Conservation (phyloP, 2,113 vertebrate genomes). For the Lepidothrix coronata region DNA sequence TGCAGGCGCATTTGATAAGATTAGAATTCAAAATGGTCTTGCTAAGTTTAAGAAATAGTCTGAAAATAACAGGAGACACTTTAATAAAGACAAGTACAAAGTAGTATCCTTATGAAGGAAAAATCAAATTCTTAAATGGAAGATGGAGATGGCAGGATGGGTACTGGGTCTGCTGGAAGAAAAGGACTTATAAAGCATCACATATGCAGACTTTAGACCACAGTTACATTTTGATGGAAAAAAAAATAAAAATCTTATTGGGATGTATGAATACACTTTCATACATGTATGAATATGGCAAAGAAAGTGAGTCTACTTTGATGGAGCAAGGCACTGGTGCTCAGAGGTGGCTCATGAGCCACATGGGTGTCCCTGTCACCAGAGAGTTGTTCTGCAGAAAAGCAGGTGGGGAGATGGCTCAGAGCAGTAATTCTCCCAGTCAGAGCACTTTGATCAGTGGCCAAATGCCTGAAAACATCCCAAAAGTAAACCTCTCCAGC, state of each 20-base stretch:
- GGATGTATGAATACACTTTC: background rate
- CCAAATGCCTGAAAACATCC: background rate
- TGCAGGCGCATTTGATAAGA: background rate
- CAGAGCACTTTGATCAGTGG: background rate
- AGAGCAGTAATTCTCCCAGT: background rate
- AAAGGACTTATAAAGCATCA: background rate
- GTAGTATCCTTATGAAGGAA: background rate
- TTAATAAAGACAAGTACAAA: background rate
- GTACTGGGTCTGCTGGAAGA: background rate
- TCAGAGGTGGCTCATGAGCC: background rate
- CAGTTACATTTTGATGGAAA: background rate
- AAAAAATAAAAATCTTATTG: background rate
- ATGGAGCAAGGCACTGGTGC: background rate
- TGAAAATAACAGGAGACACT: constrained; percentile 1
- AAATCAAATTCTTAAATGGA: background rate
- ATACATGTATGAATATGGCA: background rate
- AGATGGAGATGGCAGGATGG: background rate
- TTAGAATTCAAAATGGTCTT: background rate
- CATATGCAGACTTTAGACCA: background rate
- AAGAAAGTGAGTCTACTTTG: background rate
- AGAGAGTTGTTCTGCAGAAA: background rate
- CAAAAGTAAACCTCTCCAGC: background rate
- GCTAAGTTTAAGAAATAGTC: background rate
- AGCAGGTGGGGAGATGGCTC: fast-evolving
- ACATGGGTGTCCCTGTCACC: background rate